Evolutionary conservation across 2,797 vertebrate genomes (phyloP).

Genomic region (Astyanax mexicanus): DNA sequence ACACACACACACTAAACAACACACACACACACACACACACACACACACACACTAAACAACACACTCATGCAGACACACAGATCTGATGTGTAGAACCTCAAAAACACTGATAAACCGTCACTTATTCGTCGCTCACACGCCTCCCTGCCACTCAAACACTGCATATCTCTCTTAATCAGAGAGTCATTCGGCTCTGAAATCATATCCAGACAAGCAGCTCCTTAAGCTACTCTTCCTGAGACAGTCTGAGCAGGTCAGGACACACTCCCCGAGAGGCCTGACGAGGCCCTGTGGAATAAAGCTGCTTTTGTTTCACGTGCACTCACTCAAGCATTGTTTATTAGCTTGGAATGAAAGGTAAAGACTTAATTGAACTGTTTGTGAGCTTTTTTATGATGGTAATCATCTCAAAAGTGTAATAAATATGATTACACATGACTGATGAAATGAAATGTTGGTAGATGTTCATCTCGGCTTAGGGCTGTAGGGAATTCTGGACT

Average conservation of each 20-base stretch:
- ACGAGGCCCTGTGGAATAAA: neutral
- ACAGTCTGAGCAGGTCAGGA: slow-evolving; percentile 18
- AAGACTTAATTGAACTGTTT: neutral
- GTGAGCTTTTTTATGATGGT: neutral
- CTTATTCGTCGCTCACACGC: neutral
- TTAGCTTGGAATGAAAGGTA: neutral
- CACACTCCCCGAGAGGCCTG: neutral
- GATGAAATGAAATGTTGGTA: neutral
- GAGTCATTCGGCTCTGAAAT: neutral
- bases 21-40: no score
- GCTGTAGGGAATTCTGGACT: no score
- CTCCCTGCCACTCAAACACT: neutral
- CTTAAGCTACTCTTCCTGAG: neutral
- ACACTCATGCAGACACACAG: neutral
- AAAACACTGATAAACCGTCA: neutral
- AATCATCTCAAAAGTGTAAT: neutral
- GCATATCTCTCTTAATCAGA: neutral
- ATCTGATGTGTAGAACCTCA: neutral
- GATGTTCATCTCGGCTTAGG: no score
- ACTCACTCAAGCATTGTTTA: neutral
- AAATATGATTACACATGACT: no score
- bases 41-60: no score
- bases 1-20: no score
- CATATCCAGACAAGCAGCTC: neutral
- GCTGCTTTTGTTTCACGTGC: neutral